Conservation (phyloP, 2,888 invertebrate species). For the Zhuqinia jingwanae region DNA sequence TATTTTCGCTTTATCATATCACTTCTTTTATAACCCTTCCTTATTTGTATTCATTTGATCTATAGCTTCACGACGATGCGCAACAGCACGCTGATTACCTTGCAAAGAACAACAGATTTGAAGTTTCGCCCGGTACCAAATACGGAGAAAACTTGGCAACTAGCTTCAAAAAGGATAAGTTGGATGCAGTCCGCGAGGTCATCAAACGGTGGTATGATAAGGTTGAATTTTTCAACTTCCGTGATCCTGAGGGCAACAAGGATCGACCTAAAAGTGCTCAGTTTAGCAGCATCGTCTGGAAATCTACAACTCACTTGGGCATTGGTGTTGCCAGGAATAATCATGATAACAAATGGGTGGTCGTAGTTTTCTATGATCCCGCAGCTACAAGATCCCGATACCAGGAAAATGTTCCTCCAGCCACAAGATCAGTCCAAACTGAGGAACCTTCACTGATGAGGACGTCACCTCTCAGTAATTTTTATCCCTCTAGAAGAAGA, state of each 20-base stretch:
- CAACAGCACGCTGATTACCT: slow-evolving; percentile 59
- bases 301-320: slow-evolving; percentile 55
- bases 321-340: slow-evolving; percentile 54
- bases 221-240: slow-evolving; percentile 53
- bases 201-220: slow-evolving; percentile 65
- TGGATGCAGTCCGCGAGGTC: slow-evolving; percentile 55
- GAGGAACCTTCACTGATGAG: slow-evolving; percentile 9
- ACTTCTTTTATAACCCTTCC: neutral
- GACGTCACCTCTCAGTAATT: neutral
- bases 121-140: slow-evolving; percentile 29
- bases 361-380: slow-evolving; percentile 56
- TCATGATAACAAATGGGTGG: slow-evolving; percentile 50
- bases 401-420: slow-evolving; percentile 36
- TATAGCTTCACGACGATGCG: slow-evolving; percentile 60
- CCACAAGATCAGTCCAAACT: neutral
- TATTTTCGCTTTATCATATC: no score
- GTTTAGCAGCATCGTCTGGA: slow-evolving; percentile 58
- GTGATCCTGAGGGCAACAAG: slow-evolving; percentile 56
- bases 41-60: neutral
- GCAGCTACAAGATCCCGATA: slow-evolving; percentile 27
- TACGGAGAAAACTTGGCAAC: slow-evolving; percentile 65
- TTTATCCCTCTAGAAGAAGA: neutral
- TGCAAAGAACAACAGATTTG: slow-evolving; percentile 51
- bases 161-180: slow-evolving; percentile 30
- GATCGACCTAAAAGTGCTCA: slow-evolving; percentile 53